Base-by-base conservation (phyloP, 2,888 invertebrate genomes). In the Gerris lacustris region DNA sequence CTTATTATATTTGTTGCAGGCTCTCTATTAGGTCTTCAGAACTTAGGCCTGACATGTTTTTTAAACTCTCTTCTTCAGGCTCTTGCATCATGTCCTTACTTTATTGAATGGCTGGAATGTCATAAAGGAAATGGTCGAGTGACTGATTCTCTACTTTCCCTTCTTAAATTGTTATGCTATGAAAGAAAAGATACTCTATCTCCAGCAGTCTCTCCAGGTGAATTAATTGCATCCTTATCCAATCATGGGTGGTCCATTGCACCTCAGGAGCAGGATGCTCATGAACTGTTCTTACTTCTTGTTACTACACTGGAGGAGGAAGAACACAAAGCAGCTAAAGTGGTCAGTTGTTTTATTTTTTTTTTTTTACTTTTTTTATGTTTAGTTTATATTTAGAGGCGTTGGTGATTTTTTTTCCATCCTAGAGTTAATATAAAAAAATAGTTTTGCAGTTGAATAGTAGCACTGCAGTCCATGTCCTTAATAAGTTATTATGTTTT, bases 31-130 rank as follows among this genome's bases (percentile, higher is more conserved):
- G 96, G 96, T 7, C 84, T 96, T 62, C 90, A 91, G 75, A 96
- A 96, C 82, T 84, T 95, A 74, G 96, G 96, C 64, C 89, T 92
- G 76, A 94, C 95, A 0, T 96, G 96, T 81, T 96, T 96, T 80
- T 82, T 96, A 70, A 96, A 96, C 82, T 91, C 95, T 0, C 82
- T 96, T 67, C 83, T 96, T 44, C 96, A 96, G 82, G 91, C 94
- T 4, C 82, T 96, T 75, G 92, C 95, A 44, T 90, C 94, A 5
- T 93, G 93, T 80, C 90, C 92, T 62, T 86, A 86, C 73, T 91
- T 96, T 78, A 86, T 90, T 72, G 85, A 86, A 15, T 96, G 96
- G 96, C 82, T 96, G 45, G 86, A 87, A 76, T 82, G 84, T 73
- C 82, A 83, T 73, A 80, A 81, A 71, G 86, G 86, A 75, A 86